Evolutionary conservation across 2,797 vertebrate genomes (phyloP), one percentile per base, ranked within the genome.

Genomic region (Anabas testudineus): DNA sequence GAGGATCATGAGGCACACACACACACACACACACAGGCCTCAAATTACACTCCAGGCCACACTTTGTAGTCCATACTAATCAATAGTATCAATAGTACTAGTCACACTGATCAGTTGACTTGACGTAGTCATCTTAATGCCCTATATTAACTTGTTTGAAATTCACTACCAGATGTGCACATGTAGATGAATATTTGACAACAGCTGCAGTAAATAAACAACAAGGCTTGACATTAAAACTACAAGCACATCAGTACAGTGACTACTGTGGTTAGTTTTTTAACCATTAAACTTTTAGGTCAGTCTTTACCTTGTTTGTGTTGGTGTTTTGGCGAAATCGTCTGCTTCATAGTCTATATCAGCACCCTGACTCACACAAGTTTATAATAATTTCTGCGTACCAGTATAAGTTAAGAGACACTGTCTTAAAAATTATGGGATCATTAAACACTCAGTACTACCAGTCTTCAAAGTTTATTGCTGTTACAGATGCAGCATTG

Each of bases 31-130:
- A 2, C 65, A 69, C 54, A 1, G 71, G 63, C 82, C 80, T 86
- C 66, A 72, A 71, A 79, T 88, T 78, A 86, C 61, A 84, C 86
- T 80, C 42, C 81, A 74, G 78, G 88, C 71, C 65, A 52, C 32
- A 72, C 60, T 84, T 69, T 72, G 76, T 66, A 64, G 57, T 80
- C 68, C 41, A 73, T 12, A 70, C 39, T 72, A 78, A 88, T 90
- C 84, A 90, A 86, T 90, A n/a, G n/a, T n/a, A n/a, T n/a, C n/a
- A n/a, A n/a, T n/a, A n/a, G n/a, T n/a, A 78, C 62, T 46, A 63
- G 71, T 82, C 84, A 87, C 63, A 84, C 64, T 75, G 83, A 89
- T 83, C 86, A 87, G 76, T 74, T 85, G 84, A 81, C 81, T 80
- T 60, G 34, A 34, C 62, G 32, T 67, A 52, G 2, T 60, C 62